Evolutionary conservation across 1,140 invertebrate genomes (phyloP).

Genomic region (Drosophila tsacasi): DNA sequence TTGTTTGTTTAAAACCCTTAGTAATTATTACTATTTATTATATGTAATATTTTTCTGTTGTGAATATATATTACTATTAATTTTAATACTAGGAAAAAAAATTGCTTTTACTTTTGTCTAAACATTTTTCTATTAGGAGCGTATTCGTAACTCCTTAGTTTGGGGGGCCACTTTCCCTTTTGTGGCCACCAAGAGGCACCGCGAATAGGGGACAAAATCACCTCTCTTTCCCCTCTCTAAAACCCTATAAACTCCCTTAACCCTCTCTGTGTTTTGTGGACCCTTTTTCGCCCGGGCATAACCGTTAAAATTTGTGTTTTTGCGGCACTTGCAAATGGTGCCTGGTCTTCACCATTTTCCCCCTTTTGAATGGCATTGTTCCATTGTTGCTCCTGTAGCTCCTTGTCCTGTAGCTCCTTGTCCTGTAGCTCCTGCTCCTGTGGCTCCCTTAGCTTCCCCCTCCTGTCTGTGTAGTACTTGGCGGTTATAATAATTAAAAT

Average conservation of each 20-base stretch:
- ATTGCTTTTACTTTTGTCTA: neutral
- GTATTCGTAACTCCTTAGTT: neutral
- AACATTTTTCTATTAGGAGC: neutral
- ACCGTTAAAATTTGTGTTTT: constrained; percentile 78
- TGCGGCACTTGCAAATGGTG: constrained; percentile 40
- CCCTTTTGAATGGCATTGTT: constrained; percentile 39
- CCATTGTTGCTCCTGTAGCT: constrained; percentile 23
- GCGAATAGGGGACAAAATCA: neutral
- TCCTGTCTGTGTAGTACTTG: constrained; percentile 56
- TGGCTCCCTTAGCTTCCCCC: neutral
- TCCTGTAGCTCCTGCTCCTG: constrained; percentile 8
- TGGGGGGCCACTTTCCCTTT: neutral
- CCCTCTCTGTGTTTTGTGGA: neutral
- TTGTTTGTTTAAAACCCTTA: neutral
- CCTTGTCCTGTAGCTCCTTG: neutral
- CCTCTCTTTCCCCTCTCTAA: neutral
- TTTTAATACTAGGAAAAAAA: neutral
- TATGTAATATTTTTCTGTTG: neutral
- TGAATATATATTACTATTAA: neutral
- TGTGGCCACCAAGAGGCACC: constrained; percentile 10
- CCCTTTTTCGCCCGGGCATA: constrained; percentile 49
- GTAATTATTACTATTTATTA: neutral
- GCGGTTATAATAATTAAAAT: constrained; percentile 83
- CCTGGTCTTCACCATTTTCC: no score
- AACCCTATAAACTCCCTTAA: neutral